These are phyloP conservation scores for Brachynemurus nebulosus DNA, from an alignment of 2,888 invertebrate species.

Conservation along the genomic window DNA sequence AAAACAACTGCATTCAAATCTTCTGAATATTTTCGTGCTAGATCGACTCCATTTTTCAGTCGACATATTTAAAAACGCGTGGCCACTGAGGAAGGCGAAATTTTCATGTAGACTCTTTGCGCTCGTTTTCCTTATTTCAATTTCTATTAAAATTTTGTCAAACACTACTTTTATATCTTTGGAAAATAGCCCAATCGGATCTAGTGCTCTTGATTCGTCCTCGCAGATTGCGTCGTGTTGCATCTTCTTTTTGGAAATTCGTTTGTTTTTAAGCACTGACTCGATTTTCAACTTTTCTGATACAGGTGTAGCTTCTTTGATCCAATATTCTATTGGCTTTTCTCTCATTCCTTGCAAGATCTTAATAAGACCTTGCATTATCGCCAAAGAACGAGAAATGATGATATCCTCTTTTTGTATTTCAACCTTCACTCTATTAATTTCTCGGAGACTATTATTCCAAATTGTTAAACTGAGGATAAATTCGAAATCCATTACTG, in stretches of 20 bases:
- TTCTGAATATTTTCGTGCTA: conserved; percentile 18
- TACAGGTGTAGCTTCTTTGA: not conserved
- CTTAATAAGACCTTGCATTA: conserved; percentile 11
- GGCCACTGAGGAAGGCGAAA: conserved; percentile 14
- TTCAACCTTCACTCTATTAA: conserved; percentile 5
- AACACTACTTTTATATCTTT: too few relatives aligned
- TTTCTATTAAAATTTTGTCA: too few relatives aligned
- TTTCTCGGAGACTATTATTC: conserved; percentile 6
- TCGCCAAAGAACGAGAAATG: conserved; percentile 5
- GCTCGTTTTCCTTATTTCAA: conserved; percentile 4
- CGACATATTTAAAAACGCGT: conserved; percentile 14
- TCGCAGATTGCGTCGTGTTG: too few relatives aligned
- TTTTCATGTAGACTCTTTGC: conserved; percentile 15
- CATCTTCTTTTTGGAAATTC: not conserved
- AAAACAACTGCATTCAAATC: conserved; percentile 20
- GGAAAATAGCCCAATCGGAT: too few relatives aligned
- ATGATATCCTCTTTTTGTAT: conserved; percentile 8
- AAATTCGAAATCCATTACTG: conserved; percentile 13
- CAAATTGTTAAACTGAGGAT: conserved; percentile 12
- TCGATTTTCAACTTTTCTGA: not conserved
- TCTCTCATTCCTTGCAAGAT: conserved; percentile 6
- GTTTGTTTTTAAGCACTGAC: not conserved
- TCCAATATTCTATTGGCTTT: not conserved
- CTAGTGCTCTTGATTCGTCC: too few relatives aligned
- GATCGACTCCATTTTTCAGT: conserved; percentile 9